Evolutionary conservation across 2,113 vertebrate genomes (phyloP).

Genomic region (Marmota flaviventris): DNA sequence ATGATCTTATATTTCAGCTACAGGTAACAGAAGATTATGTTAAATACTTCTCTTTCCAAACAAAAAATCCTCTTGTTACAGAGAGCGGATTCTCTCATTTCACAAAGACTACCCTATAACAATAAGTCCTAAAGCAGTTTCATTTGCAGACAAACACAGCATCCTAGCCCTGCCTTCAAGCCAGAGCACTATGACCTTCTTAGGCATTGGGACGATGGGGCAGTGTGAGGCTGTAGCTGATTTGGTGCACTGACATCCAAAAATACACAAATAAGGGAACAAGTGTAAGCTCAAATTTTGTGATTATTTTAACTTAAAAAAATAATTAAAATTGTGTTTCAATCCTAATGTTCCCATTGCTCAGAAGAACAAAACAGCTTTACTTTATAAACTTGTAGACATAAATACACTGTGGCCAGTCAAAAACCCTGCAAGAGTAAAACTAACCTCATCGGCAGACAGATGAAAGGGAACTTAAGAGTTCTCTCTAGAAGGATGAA

Average conservation of each 20-base stretch:
- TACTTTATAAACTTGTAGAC: background rate
- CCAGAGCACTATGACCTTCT: background rate
- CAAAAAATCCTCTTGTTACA: background rate
- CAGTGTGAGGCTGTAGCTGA: background rate
- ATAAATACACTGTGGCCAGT: background rate
- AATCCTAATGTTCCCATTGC: background rate
- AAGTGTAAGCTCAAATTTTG: background rate
- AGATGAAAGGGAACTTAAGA: background rate
- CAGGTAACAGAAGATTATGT: background rate
- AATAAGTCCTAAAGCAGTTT: background rate
- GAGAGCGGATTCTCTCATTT: background rate
- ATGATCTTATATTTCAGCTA: background rate
- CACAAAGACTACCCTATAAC: background rate
- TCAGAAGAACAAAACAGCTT: constrained; percentile 23
- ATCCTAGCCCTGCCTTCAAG: background rate
- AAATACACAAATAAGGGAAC: background rate
- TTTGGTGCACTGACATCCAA: background rate
- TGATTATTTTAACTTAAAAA: constrained; percentile 34
- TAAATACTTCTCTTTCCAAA: constrained; percentile 33
- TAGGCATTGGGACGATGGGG: background rate
- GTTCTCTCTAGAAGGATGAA: constrained; percentile 45
- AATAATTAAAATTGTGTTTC: background rate
- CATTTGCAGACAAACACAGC: rapidly evolving
- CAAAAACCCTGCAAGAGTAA: constrained; percentile 24
- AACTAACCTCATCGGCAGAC: background rate